These are phyloP conservation scores for Rhombomys opimus DNA, from an alignment of 2,113 vertebrate genomes.

Conservation along the genomic window DNA sequence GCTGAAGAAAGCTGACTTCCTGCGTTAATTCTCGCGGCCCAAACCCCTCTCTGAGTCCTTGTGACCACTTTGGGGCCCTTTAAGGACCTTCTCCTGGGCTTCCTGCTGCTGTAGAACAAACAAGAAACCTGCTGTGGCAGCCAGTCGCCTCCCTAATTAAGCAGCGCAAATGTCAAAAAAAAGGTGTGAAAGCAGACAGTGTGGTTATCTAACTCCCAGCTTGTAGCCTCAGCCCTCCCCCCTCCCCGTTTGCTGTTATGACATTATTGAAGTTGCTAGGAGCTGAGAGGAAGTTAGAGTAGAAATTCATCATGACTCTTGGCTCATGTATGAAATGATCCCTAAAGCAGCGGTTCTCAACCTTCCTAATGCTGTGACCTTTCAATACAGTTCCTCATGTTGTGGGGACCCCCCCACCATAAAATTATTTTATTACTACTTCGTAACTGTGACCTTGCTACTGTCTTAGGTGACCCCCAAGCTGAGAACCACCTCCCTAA, in stretches of 20 bases:
- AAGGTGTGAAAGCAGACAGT: background rate
- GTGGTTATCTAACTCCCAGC: background rate
- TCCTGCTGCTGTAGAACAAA: conserved; percentile 34
- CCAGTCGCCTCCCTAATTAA: background rate
- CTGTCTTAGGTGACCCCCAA: background rate
- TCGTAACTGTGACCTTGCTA: background rate
- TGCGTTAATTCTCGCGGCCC: background rate
- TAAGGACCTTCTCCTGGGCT: background rate
- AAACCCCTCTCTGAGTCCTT: background rate
- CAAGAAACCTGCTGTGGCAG: background rate
- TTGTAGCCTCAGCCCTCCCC: rapidly evolving
- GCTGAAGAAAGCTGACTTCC: background rate
- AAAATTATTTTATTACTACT: background rate
- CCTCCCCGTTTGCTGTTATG: background rate
- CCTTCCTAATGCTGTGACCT: background rate
- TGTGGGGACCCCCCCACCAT: background rate
- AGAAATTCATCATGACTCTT: background rate
- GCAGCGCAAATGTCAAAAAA: background rate
- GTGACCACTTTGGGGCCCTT: background rate
- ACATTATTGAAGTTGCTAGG: background rate
- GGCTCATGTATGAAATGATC: rapidly evolving
- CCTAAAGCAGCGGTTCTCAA: background rate
- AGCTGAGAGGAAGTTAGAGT: background rate
- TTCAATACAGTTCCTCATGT: background rate
- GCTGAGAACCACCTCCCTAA: rapidly evolving